A percentile compares a stretch with the other conserved stretches of the same genome.
These are phyloP conservation scores for Bhutanitis thaidina DNA, from an alignment of 2,888 invertebrate genomes.

Conservation along the genomic window DNA sequence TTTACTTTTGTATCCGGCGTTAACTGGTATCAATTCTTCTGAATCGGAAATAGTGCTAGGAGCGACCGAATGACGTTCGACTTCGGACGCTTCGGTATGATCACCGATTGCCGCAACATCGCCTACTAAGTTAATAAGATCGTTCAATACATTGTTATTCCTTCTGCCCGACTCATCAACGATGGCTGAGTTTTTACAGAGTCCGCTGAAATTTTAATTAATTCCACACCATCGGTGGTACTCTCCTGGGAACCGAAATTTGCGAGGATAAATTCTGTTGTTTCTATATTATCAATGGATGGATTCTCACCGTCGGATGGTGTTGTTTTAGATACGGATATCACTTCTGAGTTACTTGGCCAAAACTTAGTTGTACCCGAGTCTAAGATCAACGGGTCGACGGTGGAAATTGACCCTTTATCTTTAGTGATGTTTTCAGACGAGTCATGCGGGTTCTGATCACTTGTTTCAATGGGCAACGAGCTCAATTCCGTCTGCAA, in stretches of 20 bases:
- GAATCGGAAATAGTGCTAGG: constrained; percentile 56
- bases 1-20: constrained; percentile 69
- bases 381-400: constrained; percentile 31
- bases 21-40: constrained; percentile 67
- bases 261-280: constrained; percentile 59
- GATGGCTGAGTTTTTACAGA: constrained; percentile 50
- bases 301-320: constrained; percentile 36
- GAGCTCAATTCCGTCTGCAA: constrained; percentile 67
- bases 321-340: constrained; percentile 40
- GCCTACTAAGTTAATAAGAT: constrained; percentile 65
- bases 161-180: constrained; percentile 46
- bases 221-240: constrained; percentile 57
- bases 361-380: constrained; percentile 37
- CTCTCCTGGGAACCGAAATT: constrained; percentile 60
- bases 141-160: constrained; percentile 52
- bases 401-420: constrained; percentile 40
- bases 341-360: constrained; percentile 40
- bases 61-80: constrained; percentile 27
- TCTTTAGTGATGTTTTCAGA: constrained; percentile 49
- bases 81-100: constrained; percentile 44
- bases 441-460: constrained; percentile 62
- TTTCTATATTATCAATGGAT: constrained; percentile 55
- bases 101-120: constrained; percentile 71
- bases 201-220: constrained; percentile 56
- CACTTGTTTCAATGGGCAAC: constrained; percentile 66